Evolutionary conservation across 2,888 invertebrate genomes (phyloP).

Genomic region (Lasioglossum malachurum): DNA sequence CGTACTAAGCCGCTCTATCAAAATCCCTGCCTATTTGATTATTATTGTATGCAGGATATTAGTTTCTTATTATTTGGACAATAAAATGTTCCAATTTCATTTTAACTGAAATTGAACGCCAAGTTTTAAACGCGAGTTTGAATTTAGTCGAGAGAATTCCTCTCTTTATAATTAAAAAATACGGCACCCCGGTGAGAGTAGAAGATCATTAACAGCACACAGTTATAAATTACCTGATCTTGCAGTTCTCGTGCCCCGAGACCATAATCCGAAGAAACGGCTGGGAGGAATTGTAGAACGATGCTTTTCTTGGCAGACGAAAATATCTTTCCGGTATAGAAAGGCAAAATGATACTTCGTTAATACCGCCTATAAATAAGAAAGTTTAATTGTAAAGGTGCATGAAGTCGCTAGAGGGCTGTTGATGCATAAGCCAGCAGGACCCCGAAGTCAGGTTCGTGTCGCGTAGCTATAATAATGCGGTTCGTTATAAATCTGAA

Average conservation of each 20-base stretch:
- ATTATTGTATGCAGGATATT: too few relatives aligned
- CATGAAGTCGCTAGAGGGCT: background rate
- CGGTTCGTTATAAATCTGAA: slow-evolving; percentile 43
- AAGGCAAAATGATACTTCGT: background rate
- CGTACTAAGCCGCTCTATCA: too few relatives aligned
- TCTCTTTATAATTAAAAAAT: background rate
- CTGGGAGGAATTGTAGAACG: background rate
- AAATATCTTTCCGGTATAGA: background rate
- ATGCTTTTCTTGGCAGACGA: background rate
- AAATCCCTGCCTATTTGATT: too few relatives aligned
- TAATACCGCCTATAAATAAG: background rate
- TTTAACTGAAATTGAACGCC: background rate
- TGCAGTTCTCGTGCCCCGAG: background rate
- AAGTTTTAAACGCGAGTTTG: background rate
- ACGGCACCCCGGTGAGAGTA: background rate
- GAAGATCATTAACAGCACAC: background rate
- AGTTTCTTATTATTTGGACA: too few relatives aligned
- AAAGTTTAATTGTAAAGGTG: background rate
- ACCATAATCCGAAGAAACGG: background rate
- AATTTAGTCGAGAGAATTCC: background rate
- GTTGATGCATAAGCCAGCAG: slow-evolving; percentile 6
- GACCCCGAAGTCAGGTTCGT: slow-evolving; percentile 23
- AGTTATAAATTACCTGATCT: background rate
- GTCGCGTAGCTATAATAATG: slow-evolving; percentile 41
- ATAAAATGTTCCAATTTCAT: background rate